phyloP scores from a whole-genome alignment of 2,797 vertebrate species.

The Vultur gryphus region DNA sequence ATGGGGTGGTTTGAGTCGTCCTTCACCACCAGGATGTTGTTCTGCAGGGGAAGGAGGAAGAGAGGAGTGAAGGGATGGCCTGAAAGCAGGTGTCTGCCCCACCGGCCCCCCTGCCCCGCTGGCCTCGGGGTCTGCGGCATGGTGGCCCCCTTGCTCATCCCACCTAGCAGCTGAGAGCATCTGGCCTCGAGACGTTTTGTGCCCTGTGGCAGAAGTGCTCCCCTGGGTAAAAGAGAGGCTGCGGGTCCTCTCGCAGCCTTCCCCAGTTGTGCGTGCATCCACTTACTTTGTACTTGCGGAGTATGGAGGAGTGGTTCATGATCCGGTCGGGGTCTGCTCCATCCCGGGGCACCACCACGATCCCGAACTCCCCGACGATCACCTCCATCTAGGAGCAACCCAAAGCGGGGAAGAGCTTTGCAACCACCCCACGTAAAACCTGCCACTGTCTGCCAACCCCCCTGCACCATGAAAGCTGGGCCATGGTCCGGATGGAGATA shows the following conservation, averaged over 20 bases:
- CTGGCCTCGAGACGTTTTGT: neutral
- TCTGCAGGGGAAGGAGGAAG: conserved; percentile 72
- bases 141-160: neutral
- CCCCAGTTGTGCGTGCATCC: rapidly evolving
- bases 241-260: rapidly evolving
- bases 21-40: conserved; percentile 91
- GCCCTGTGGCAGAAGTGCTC: neutral
- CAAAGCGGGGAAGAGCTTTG: neutral
- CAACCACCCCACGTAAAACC: rapidly evolving
- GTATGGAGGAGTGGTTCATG: conserved; percentile 95
- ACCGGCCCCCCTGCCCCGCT: neutral
- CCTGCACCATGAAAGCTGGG: rapidly evolving
- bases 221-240: neutral
- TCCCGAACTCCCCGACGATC: conserved; percentile 96
- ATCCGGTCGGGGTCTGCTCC: conserved; percentile 90
- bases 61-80: neutral
- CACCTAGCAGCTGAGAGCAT: neutral
- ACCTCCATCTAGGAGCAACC: conserved; percentile 88
- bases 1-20: conserved; percentile 90
- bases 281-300: conserved; percentile 93
- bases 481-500: neutral
- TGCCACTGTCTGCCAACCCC: neutral
- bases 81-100: neutral
- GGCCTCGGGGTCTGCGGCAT: neutral
- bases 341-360: conserved; percentile 94